Evolutionary conservation across 2,797 vertebrate genomes (phyloP).

Genomic region (Lacerta bilineata): DNA sequence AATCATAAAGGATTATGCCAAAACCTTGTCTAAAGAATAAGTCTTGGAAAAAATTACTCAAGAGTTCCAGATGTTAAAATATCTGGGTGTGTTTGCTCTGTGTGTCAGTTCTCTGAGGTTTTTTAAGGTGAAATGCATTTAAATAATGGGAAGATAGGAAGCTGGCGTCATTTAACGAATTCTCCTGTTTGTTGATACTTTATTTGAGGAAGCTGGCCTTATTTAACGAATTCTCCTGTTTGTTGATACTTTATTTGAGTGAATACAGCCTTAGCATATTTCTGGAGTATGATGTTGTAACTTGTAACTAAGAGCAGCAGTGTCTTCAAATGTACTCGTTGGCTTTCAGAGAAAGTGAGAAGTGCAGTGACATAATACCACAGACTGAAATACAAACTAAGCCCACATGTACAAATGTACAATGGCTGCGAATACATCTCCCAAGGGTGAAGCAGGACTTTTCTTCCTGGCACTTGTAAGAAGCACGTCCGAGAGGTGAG

Average conservation of each 20-base stretch:
- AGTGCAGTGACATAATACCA: neutral
- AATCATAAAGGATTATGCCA: constrained; percentile 39
- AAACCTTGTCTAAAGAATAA: constrained; percentile 28
- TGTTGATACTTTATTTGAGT: constrained; percentile 30
- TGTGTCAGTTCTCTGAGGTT: constrained; percentile 30
- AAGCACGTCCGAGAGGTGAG: neutral
- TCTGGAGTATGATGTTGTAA: neutral
- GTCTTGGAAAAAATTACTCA: constrained; percentile 28
- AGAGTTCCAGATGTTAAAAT: constrained; percentile 39
- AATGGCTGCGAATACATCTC: neutral
- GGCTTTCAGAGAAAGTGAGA: constrained; percentile 17
- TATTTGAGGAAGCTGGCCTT: constrained; percentile 32
- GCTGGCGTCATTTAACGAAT: constrained; percentile 29
- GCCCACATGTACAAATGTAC: neutral
- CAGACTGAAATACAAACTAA: neutral
- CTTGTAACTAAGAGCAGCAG: neutral
- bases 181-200: constrained; percentile 26
- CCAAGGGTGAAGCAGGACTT: neutral
- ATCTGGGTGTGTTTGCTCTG: constrained; percentile 49
- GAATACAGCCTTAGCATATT: neutral
- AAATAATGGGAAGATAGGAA: constrained; percentile 47
- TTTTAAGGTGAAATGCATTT: constrained; percentile 46
- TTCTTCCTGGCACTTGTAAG: neutral
- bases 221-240: constrained; percentile 22
- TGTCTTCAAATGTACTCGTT: constrained; percentile 12